Evolutionary conservation across 2,113 vertebrate genomes (phyloP).

Genomic region (Anguilla japonica): DNA sequence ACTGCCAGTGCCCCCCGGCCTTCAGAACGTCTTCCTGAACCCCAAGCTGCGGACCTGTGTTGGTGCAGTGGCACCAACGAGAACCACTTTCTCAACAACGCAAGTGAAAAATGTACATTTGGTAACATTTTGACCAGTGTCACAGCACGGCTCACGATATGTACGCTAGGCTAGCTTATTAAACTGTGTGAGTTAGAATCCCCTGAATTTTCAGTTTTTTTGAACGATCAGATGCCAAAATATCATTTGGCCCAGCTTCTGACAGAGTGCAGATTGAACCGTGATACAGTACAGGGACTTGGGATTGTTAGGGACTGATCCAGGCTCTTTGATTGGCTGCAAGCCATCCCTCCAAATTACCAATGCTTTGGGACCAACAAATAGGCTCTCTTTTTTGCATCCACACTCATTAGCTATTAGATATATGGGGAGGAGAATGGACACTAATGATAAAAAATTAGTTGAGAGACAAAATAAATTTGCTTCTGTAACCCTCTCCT

Average conservation of each 20-base stretch:
- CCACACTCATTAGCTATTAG: slow-evolving; percentile 58
- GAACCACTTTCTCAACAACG: neutral
- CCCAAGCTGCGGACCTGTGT: neutral
- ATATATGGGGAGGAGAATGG: slow-evolving; percentile 53
- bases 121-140: too few species aligned
- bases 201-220: slow-evolving; percentile 74
- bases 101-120: neutral
- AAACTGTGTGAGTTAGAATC: slow-evolving; percentile 33
- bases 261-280: slow-evolving; percentile 76
- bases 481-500: slow-evolving; percentile 28
- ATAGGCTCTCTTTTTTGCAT: slow-evolving; percentile 48
- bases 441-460: slow-evolving; percentile 2
- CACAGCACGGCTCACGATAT: too few species aligned
- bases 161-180: neutral
- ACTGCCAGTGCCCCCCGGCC: neutral
- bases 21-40: neutral
- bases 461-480: slow-evolving; percentile 35
- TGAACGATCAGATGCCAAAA: slow-evolving; percentile 70
- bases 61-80: neutral
- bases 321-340: slow-evolving; percentile 68
- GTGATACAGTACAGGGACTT: slow-evolving; percentile 61
- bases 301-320: slow-evolving; percentile 73
- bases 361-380: slow-evolving; percentile 65
- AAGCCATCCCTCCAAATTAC: slow-evolving; percentile 75
- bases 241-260: slow-evolving; percentile 81